Conservation (phyloP, 92 coral and sea anemone species). For the Palythoa heliodiscus region DNA sequence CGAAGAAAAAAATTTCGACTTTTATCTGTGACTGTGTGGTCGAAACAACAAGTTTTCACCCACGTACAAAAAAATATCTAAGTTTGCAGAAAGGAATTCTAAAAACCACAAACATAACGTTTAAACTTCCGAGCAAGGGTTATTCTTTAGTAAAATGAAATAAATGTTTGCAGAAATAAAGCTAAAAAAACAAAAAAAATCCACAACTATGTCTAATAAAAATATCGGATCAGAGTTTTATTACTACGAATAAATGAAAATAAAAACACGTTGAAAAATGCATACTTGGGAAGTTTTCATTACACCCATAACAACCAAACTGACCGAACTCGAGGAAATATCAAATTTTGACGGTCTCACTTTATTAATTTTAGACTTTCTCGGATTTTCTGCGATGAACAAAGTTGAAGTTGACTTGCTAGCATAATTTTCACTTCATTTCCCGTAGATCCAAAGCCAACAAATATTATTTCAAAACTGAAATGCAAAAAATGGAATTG, state of each 20-base stretch:
- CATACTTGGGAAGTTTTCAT: neutral
- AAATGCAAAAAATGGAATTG: constrained; percentile 2
- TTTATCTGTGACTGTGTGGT: no score
- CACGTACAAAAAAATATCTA: no score
- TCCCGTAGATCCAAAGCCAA: neutral
- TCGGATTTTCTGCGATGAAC: neutral
- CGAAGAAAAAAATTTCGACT: neutral
- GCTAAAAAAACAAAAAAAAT: neutral
- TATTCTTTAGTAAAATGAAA: neutral
- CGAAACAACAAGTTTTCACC: no score
- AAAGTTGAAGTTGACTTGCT: neutral
- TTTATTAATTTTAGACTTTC: neutral
- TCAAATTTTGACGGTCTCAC: neutral
- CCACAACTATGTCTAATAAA: neutral
- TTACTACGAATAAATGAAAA: no score
- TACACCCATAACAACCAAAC: neutral
- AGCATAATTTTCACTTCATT: neutral
- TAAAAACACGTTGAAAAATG: no score
- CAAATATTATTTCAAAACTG: constrained; percentile 1
- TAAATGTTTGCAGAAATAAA: neutral
- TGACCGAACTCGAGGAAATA: neutral
- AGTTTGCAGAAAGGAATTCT: neutral
- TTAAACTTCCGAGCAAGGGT: neutral
- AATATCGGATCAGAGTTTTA: no score
- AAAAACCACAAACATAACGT: neutral